Percentiles rank a stretch among this genome's conserved stretches.
Conservation (phyloP, 2,797 vertebrate species). For the Smutsia gigantea region DNA sequence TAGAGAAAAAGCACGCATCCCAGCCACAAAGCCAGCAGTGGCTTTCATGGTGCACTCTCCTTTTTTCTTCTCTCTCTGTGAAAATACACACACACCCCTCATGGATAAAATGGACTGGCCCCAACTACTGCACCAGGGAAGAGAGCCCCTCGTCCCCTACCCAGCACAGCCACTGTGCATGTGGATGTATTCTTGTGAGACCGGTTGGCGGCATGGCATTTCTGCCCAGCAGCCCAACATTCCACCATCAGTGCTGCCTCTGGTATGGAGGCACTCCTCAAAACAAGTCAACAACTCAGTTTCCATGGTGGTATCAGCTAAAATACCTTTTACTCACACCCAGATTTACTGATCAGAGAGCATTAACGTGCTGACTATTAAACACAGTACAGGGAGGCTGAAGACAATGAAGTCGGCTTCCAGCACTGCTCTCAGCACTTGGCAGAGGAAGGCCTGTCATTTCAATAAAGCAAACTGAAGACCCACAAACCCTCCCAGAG, state of each 20-base stretch:
- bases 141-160: background rate
- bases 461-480: background rate
- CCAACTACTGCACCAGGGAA: too few species aligned
- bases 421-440: background rate
- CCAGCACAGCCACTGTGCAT: background rate
- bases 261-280: background rate
- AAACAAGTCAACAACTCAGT: background rate
- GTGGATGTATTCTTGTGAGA: background rate
- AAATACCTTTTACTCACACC: slow-evolving; percentile 50
- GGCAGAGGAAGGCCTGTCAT: background rate
- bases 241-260: background rate
- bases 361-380: background rate
- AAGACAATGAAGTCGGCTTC: background rate
- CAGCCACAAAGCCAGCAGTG: slow-evolving; percentile 4
- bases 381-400: background rate
- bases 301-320: slow-evolving; percentile 31
- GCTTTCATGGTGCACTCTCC: background rate
- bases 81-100: background rate
- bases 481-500: background rate
- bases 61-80: background rate
- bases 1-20: slow-evolving; percentile 40
- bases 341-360: background rate
- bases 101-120: background rate
- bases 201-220: background rate
- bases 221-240: background rate